These are phyloP conservation scores for Balearica regulorum DNA, from an alignment of 2,797 vertebrate species.

Conservation along the genomic window DNA sequence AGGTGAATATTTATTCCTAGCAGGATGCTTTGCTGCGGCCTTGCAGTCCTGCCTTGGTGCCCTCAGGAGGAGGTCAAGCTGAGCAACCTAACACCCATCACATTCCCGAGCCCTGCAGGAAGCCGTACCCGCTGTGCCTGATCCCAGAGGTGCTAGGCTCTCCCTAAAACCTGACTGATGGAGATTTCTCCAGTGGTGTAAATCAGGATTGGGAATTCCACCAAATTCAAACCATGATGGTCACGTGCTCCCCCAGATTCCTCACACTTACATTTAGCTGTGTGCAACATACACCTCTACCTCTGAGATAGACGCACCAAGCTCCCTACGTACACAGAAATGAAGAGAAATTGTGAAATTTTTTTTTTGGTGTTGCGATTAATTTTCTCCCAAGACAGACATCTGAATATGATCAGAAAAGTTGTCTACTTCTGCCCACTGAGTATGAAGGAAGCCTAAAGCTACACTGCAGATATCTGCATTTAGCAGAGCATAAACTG, in stretches of 20 bases:
- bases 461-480: background rate
- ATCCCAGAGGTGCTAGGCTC: background rate
- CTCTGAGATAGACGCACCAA: background rate
- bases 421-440: background rate
- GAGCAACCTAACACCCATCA: background rate
- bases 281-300: background rate
- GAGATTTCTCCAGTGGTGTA: background rate
- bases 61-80: background rate
- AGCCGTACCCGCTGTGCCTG: background rate
- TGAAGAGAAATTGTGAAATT: background rate
- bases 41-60: background rate
- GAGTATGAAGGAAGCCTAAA: background rate
- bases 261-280: background rate
- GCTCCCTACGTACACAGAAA: background rate
- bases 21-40: fast-evolving
- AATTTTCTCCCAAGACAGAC: background rate
- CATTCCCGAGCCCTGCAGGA: background rate
- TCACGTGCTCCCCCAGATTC: background rate
- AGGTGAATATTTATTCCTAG: background rate
- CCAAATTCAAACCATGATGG: background rate
- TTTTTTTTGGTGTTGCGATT: background rate
- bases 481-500: background rate
- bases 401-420: background rate
- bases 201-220: background rate
- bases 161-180: background rate